Evolutionary conservation across 2,797 vertebrate genomes (phyloP).

Genomic region (Anguilla anguilla): DNA sequence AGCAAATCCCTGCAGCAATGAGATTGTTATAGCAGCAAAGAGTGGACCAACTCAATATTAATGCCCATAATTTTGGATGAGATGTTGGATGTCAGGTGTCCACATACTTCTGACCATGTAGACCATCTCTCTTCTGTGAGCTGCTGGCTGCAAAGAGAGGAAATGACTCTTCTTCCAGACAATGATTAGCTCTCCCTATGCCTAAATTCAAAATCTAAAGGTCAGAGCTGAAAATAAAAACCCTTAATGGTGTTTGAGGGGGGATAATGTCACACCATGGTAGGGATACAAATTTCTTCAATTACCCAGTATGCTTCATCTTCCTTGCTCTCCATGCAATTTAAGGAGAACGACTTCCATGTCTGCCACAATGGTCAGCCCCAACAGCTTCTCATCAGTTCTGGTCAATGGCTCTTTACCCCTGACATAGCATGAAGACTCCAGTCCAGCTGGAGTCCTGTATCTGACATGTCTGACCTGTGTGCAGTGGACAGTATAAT

Average conservation of each 20-base stretch:
- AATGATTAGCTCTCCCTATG: background rate
- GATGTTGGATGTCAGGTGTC: too few relatives aligned
- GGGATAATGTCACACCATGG: background rate
- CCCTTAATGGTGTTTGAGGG: background rate
- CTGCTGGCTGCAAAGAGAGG: background rate
- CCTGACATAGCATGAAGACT: conserved; percentile 6
- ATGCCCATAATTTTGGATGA: too few relatives aligned
- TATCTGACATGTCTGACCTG: conserved; percentile 32
- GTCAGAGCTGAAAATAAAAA: background rate
- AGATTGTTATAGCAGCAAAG: too few relatives aligned
- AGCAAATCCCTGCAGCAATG: too few relatives aligned
- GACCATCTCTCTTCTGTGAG: background rate
- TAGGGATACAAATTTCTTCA: background rate
- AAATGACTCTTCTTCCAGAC: background rate
- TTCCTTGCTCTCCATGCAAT: background rate
- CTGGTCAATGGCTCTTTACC: background rate
- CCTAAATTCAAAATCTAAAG: background rate
- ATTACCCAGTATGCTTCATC: background rate
- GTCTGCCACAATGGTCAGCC: background rate
- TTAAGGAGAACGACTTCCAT: background rate
- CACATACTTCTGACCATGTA: too few relatives aligned
- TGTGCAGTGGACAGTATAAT: conserved; percentile 28
- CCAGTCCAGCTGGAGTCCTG: conserved; percentile 8
- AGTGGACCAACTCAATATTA: too few relatives aligned
- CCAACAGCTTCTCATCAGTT: background rate